Evolutionary conservation across 2,888 invertebrate species (phyloP), one percentile per base, ranked within the genome.

Genomic region (Amphiduros pacificus): DNA sequence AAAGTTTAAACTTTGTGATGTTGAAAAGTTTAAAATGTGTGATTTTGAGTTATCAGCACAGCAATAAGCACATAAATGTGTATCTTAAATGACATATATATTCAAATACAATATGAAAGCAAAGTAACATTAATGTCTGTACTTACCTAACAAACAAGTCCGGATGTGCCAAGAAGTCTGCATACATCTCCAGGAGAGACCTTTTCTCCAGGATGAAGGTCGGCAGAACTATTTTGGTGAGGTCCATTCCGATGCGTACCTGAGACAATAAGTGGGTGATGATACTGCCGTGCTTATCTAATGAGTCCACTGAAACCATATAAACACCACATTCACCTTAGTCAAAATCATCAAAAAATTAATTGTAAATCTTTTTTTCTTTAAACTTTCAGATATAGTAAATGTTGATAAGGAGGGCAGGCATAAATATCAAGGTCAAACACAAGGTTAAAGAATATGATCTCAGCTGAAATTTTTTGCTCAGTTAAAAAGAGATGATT

Each of bases 81-180:
- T n/a, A n/a, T n/a, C n/a, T n/a, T n/a, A n/a, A n/a, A n/a, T n/a
- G n/a, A n/a, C n/a, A n/a, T n/a, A n/a, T n/a, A n/a, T n/a, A n/a
- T n/a, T n/a, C n/a, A n/a, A n/a, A n/a, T n/a, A n/a, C n/a, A n/a
- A n/a, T n/a, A n/a, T n/a, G n/a, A n/a, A n/a, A n/a, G n/a, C n/a
- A 36, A 36, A 17, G 17, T 36, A 36, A 36, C 9, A 36, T 11
- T 11, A 36, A 36, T 36, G 36, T 44, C 26, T 49, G 26, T 22
- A 63, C 68, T 54, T 49, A 71, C 71, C 48, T 62, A 2, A 62
- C 63, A 59, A 99, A 98, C 75, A 96, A 88, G 84, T 98, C 97
- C 0, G 99, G 97, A 87, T 99, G 99, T 14, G 99, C 96, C 85
- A 99, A 97, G 81, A 98, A 99, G 85, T 99, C 99, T 54, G 99